These are phyloP conservation scores for Magallana gigas DNA, from an alignment of 1,140 invertebrate species.

Conservation along the genomic window DNA sequence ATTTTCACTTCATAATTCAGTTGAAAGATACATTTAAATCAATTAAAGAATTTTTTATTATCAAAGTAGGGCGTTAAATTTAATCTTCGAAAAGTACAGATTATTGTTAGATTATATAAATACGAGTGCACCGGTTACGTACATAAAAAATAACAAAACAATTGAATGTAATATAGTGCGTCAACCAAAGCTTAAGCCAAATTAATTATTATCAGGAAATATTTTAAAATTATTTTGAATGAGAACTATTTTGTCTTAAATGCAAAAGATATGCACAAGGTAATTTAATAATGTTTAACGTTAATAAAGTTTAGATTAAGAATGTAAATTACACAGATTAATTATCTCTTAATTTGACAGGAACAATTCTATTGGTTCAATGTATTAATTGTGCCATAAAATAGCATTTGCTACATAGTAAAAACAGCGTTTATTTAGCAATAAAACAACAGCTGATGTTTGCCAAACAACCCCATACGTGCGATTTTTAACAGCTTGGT, in stretches of 20 bases:
- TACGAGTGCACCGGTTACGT: background rate
- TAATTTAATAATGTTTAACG: background rate
- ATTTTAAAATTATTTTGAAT: background rate
- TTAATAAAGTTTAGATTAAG: slow-evolving; percentile 31
- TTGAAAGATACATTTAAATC: no score
- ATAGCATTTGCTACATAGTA: background rate
- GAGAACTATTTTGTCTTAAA: background rate
- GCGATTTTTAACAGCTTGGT: background rate
- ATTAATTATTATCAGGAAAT: background rate
- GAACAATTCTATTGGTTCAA: slow-evolving; percentile 9
- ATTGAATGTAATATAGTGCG: background rate
- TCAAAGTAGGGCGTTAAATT: background rate
- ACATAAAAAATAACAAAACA: background rate
- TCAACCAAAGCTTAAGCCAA: background rate
- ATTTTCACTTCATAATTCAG: no score
- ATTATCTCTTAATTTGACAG: slow-evolving; percentile 12
- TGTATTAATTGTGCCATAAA: background rate
- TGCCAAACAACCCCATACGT: background rate
- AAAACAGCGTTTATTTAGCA: background rate
- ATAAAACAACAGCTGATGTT: background rate
- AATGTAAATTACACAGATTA: slow-evolving; percentile 14
- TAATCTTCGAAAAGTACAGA: background rate
- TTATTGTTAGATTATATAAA: no score
- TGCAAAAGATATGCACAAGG: slow-evolving; percentile 16
- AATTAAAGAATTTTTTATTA: background rate